These are phyloP conservation scores for Myotis pilosus DNA, from an alignment of 2,797 vertebrate genomes.

Conservation along the genomic window DNA sequence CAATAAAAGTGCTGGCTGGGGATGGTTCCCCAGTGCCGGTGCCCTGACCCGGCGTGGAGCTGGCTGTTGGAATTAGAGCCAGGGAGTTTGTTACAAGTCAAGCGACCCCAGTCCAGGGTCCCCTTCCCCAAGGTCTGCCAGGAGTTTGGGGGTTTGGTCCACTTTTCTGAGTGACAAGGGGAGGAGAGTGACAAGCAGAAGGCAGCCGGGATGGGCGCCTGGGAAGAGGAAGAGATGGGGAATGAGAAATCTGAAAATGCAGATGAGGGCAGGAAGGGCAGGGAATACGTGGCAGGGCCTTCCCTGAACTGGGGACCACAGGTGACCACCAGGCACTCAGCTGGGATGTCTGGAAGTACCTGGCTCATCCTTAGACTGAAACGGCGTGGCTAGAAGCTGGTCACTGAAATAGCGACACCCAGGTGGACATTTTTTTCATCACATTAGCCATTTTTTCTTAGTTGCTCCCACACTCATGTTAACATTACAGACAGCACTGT, in stretches of 20 bases:
- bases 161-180: neutral
- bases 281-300: neutral
- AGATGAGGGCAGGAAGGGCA: neutral
- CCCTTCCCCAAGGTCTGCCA: neutral
- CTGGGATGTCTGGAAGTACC: neutral
- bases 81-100: neutral
- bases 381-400: neutral
- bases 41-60: neutral
- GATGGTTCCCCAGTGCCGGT: neutral
- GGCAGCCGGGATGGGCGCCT: neutral
- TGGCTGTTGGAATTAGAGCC: neutral
- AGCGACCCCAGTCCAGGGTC: neutral
- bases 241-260: neutral
- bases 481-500: neutral
- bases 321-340: neutral
- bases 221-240: neutral
- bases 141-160: neutral
- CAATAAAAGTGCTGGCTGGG: neutral
- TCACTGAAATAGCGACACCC: neutral
- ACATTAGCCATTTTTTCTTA: neutral
- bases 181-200: neutral
- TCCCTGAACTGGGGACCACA: neutral
- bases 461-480: neutral
- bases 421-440: neutral
- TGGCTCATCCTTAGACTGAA: neutral